phyloP scores from a whole-genome alignment of 2,113 vertebrate species.

The Phoxinus phoxinus region DNA sequence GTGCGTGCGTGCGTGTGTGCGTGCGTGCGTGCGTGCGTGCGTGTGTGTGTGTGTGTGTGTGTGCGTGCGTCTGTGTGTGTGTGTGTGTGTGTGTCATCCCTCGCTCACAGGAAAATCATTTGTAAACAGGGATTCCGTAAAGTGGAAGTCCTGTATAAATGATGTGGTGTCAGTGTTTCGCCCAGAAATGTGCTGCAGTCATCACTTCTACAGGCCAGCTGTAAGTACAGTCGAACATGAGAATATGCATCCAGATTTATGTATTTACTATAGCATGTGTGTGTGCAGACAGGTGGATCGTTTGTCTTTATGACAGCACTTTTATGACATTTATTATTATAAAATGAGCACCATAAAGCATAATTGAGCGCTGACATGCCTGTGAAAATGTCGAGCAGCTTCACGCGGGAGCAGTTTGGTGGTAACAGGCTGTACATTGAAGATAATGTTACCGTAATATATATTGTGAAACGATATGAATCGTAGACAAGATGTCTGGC shows the following conservation, averaged over 20 bases:
- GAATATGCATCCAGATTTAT: constrained; percentile 51
- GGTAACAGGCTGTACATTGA: background rate
- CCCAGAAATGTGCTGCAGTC: constrained; percentile 48
- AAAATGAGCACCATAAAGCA: constrained; percentile 50
- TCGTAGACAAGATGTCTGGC: background rate
- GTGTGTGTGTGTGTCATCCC: background rate
- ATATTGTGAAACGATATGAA: constrained; percentile 8
- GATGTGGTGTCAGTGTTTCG: constrained; percentile 31
- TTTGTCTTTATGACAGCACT: constrained; percentile 57
- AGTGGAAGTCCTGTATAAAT: constrained; percentile 20
- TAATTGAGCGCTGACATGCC: constrained; percentile 11
- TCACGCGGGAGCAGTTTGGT: constrained; percentile 18
- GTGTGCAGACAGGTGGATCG: constrained; percentile 51
- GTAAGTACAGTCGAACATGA: constrained; percentile 52
- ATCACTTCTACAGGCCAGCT: constrained; percentile 48
- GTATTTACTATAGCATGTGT: constrained; percentile 49
- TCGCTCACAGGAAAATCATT: constrained; percentile 22
- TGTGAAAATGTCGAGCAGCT: background rate
- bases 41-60: background rate
- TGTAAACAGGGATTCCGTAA: constrained; percentile 17
- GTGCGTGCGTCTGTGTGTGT: background rate
- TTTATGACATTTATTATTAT: constrained; percentile 58
- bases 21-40: no score
- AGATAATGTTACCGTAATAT: constrained; percentile 4
- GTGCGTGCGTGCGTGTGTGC: no score